These are phyloP conservation scores for Eretmochelys imbricata DNA, from an alignment of 2,113 vertebrate genomes.

Conservation along the genomic window DNA sequence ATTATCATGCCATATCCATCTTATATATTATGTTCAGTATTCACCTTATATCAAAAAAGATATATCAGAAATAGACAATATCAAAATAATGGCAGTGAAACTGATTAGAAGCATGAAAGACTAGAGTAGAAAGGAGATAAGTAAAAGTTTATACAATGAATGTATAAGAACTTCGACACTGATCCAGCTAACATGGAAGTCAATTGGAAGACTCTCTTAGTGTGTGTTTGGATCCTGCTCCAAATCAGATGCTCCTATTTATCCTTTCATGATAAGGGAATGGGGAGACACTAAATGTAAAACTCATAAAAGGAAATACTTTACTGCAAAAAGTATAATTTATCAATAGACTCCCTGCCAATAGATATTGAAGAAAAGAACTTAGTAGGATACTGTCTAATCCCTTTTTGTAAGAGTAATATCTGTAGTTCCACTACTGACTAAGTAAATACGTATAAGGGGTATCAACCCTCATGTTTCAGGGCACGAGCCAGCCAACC, in stretches of 20 bases:
- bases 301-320: background rate
- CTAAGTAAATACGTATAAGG: background rate
- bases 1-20: background rate
- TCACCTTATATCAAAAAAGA: slow-evolving; percentile 13
- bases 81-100: slow-evolving; percentile 5
- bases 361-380: background rate
- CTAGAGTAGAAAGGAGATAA: background rate
- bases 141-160: background rate
- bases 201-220: background rate
- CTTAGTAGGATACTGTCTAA: background rate
- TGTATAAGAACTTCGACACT: background rate
- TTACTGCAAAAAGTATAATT: background rate
- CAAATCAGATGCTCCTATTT: background rate
- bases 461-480: background rate
- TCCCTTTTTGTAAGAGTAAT: background rate
- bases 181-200: background rate
- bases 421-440: fast-evolving
- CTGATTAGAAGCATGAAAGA: background rate
- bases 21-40: slow-evolving; percentile 25
- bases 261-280: background rate
- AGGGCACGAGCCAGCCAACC: background rate
- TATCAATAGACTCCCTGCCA: background rate
- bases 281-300: no score
- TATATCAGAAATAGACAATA: background rate
- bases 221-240: background rate